Conservation (phyloP, 1,140 invertebrate species). For the Andrena cerasifolii region DNA sequence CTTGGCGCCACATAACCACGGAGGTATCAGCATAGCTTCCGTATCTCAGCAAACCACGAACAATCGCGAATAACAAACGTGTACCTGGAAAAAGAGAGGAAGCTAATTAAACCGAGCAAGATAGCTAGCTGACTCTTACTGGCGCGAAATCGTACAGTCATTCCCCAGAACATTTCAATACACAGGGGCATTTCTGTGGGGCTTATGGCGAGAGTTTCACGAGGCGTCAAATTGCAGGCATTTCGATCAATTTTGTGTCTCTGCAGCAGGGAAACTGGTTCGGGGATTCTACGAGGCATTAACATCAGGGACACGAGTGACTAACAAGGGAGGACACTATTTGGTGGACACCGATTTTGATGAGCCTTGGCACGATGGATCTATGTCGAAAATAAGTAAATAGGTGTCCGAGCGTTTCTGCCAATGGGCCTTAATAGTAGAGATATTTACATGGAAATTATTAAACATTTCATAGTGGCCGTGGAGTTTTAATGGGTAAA, state of each 20-base stretch:
- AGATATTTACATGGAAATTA: too few species aligned
- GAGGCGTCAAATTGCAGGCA: slow-evolving; percentile 19
- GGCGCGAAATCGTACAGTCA: not conserved
- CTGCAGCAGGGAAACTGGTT: slow-evolving; percentile 38
- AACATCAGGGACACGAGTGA: slow-evolving; percentile 29
- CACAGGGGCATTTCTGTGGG: not conserved
- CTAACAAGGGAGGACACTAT: too few species aligned
- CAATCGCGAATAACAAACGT: not conserved
- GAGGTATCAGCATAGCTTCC: too few species aligned
- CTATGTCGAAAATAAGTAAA: too few species aligned
- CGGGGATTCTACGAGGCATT: not conserved
- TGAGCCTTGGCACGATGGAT: too few species aligned
- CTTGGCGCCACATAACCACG: too few species aligned
- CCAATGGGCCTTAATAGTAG: too few species aligned
- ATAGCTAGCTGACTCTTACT: not conserved
- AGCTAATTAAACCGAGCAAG: not conserved
- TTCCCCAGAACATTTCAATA: not conserved
- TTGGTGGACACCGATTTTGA: too few species aligned
- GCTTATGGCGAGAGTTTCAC: not conserved
- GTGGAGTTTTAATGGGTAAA: too few species aligned
- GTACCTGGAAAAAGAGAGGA: not conserved
- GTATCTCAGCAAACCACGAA: not conserved
- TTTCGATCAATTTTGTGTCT: slow-evolving; percentile 28
- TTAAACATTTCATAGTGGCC: too few species aligned
- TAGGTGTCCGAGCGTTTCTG: too few species aligned